These are phyloP conservation scores for Lissonota sp. DNA, from an alignment of 2,888 invertebrate species.

Conservation along the genomic window DNA sequence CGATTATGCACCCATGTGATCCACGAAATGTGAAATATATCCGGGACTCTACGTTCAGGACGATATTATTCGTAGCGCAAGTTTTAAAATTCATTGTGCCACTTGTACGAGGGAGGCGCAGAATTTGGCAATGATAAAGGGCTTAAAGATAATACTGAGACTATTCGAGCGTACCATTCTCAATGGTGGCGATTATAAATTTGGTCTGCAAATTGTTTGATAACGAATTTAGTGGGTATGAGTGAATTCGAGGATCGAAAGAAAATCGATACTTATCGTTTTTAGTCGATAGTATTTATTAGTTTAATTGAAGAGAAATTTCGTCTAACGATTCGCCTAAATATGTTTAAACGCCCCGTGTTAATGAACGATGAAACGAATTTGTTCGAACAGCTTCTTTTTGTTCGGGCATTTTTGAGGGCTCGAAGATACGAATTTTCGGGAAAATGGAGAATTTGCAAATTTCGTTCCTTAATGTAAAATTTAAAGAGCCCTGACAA, in stretches of 20 bases:
- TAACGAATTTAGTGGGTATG: not conserved
- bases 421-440: no score
- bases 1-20: slow-evolving; percentile 94
- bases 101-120: slow-evolving; percentile 61
- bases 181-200: slow-evolving; percentile 64
- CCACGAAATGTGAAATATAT: slow-evolving; percentile 42
- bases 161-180: slow-evolving; percentile 67
- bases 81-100: no score
- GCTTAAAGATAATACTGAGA: slow-evolving; percentile 68
- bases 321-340: slow-evolving; percentile 25
- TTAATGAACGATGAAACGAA: no score
- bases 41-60: no score
- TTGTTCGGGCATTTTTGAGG: no score
- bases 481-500: no score
- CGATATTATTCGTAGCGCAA: no score
- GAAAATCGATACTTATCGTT: not conserved
- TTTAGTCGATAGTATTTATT: slow-evolving; percentile 56
- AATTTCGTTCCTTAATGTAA: no score
- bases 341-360: no score
- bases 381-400: no score
- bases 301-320: slow-evolving; percentile 38
- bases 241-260: not conserved
- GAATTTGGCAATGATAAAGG: slow-evolving; percentile 66
- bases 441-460: no score
- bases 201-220: slow-evolving; percentile 74